Evolutionary conservation across 2,797 vertebrate genomes (phyloP).

Genomic region (Smutsia temminckii): DNA sequence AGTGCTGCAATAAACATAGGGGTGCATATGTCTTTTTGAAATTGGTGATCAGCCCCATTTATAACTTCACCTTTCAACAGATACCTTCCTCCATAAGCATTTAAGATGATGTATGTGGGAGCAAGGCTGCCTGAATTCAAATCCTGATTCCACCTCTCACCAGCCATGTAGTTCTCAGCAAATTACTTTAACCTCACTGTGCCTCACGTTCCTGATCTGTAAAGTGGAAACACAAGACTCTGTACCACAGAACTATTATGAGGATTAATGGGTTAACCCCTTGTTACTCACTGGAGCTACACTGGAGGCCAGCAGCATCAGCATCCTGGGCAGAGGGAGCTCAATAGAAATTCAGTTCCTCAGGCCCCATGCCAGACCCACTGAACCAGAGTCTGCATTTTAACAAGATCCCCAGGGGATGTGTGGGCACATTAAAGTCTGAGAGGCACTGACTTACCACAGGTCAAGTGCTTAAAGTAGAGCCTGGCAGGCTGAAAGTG

Average conservation of each 20-base stretch:
- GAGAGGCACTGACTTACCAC: neutral
- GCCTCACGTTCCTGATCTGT: neutral
- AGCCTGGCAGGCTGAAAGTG: neutral
- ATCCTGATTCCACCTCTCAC: neutral
- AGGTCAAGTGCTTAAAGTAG: neutral
- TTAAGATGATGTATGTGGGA: neutral
- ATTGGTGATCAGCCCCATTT: neutral
- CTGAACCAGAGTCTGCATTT: neutral
- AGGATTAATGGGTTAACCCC: neutral
- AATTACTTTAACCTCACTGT: neutral
- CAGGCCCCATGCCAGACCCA: neutral
- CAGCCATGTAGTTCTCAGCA: neutral
- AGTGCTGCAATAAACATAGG: too few relatives aligned
- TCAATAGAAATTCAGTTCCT: neutral
- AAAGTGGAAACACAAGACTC: neutral
- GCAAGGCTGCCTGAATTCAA: neutral
- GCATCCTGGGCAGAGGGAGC: too few relatives aligned
- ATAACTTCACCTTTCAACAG: neutral
- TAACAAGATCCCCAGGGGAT: neutral
- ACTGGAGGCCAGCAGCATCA: neutral
- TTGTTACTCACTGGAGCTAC: neutral
- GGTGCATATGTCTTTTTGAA: too few relatives aligned
- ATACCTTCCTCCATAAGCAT: neutral
- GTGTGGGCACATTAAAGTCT: neutral
- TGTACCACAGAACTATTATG: neutral